A percentile compares a stretch with the other conserved stretches of the same genome.
These are phyloP conservation scores for Acheta domesticus DNA, from an alignment of 2,888 invertebrate species.

Conservation along the genomic window DNA sequence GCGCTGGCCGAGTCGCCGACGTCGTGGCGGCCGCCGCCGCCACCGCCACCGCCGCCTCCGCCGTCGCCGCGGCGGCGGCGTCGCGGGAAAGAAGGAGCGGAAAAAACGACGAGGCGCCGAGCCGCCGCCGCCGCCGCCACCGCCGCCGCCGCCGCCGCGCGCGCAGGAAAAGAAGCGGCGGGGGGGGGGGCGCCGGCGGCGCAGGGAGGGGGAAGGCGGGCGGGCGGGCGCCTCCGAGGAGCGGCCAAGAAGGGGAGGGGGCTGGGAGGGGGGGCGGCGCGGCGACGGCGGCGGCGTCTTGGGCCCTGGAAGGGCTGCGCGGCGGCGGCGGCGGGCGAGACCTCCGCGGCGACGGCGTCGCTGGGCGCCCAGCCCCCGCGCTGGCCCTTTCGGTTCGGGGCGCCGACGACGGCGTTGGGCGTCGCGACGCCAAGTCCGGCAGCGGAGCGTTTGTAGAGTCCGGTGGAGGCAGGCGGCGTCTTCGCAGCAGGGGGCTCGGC, in stretches of 20 bases:
- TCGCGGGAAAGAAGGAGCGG: not conserved
- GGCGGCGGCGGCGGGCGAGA: too few species aligned
- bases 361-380: too few species aligned
- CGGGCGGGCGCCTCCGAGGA: not conserved
- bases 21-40: not conserved
- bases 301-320: too few species aligned
- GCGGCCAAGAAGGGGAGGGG: not conserved
- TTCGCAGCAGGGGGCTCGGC: too few species aligned
- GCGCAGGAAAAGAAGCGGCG: conserved; percentile 6
- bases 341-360: too few species aligned
- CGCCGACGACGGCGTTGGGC: too few species aligned
- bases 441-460: too few species aligned
- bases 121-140: too few species aligned
- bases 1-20: not conserved
- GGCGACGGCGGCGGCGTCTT: not conserved
- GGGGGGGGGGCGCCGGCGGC: not conserved
- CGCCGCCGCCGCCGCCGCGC: not conserved
- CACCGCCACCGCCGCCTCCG: not conserved
- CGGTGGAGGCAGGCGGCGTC: too few species aligned
- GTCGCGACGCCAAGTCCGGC: too few species aligned
- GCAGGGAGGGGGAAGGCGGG: not conserved
- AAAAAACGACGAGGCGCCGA: not conserved
- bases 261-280: not conserved
- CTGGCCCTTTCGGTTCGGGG: too few species aligned
- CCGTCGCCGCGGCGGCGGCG: not conserved